phyloP scores from a whole-genome alignment of 2,113 vertebrate species.

The Lycocorax pyrrhopterus region DNA sequence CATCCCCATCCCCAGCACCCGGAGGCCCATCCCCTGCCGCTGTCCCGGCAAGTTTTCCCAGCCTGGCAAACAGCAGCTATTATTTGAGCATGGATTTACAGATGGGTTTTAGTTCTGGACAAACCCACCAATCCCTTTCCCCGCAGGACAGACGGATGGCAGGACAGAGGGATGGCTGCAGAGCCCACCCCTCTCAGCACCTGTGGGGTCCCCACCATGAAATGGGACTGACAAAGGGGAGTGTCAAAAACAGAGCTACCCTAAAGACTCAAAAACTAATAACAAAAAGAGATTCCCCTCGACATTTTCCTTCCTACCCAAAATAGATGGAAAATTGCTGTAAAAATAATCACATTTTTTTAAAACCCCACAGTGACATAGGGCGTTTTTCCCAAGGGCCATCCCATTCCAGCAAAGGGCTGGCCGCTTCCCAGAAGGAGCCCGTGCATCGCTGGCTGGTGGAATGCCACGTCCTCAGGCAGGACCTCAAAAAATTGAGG shows the following conservation, averaged over 20 bases:
- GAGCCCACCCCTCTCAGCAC: not conserved
- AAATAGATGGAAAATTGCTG: slow-evolving; percentile 54
- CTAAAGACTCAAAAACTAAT: not conserved
- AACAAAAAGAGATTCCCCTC: slow-evolving; percentile 23
- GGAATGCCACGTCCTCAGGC: not conserved
- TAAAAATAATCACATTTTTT: slow-evolving; percentile 40
- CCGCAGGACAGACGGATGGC: fast-evolving
- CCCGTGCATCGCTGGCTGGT: fast-evolving
- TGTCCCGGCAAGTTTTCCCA: not conserved
- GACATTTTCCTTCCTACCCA: not conserved
- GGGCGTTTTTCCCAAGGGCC: slow-evolving; percentile 29
- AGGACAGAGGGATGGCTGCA: fast-evolving
- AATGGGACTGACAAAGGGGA: not conserved
- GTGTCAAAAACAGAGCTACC: not conserved
- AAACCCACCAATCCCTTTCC: not conserved
- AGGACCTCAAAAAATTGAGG: not conserved
- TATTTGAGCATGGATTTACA: not conserved
- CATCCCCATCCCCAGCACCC: not conserved
- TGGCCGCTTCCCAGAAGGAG: not conserved
- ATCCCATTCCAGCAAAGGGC: not conserved
- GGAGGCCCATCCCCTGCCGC: not conserved
- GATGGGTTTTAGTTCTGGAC: not conserved
- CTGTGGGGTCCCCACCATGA: not conserved
- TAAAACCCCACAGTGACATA: not conserved
- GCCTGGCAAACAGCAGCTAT: not conserved